Conservation (phyloP, 1,140 invertebrate genomes). For the Hyles vespertilio region DNA sequence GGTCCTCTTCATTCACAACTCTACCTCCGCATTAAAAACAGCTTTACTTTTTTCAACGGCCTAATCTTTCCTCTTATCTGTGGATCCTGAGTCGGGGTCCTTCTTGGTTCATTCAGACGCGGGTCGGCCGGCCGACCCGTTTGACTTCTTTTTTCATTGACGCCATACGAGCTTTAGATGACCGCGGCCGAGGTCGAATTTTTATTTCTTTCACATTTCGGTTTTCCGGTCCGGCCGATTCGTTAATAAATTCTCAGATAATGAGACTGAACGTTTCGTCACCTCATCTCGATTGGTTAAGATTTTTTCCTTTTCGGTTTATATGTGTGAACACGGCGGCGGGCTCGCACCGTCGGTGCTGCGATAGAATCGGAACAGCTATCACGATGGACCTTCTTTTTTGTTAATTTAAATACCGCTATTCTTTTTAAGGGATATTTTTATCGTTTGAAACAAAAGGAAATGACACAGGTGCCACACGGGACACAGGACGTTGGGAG, state of each 20-base stretch:
- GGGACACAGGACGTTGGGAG: neutral
- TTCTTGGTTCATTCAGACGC: conserved; percentile 70
- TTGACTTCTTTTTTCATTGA: conserved; percentile 72
- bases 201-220: conserved; percentile 75
- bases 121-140: conserved; percentile 59
- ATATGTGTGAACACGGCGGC: conserved; percentile 65
- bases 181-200: conserved; percentile 72
- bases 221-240: conserved; percentile 72
- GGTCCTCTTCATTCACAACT: conserved; percentile 71
- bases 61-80: conserved; percentile 72
- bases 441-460: conserved; percentile 39
- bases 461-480: conserved; percentile 15
- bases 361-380: conserved; percentile 62
- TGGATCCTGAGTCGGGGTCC: conserved; percentile 61
- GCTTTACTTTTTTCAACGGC: conserved; percentile 63
- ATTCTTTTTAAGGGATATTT: conserved; percentile 54
- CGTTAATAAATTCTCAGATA: conserved; percentile 76
- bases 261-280: conserved; percentile 75
- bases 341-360: conserved; percentile 40
- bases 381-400: conserved; percentile 57
- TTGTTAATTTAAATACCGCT: conserved; percentile 70
- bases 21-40: conserved; percentile 67
- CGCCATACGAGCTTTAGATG: conserved; percentile 67
- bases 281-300: conserved; percentile 72
- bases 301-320: conserved; percentile 59